Evolutionary conservation across 2,113 vertebrate genomes (phyloP).

Genomic region (Ptilonorhynchus violaceus): DNA sequence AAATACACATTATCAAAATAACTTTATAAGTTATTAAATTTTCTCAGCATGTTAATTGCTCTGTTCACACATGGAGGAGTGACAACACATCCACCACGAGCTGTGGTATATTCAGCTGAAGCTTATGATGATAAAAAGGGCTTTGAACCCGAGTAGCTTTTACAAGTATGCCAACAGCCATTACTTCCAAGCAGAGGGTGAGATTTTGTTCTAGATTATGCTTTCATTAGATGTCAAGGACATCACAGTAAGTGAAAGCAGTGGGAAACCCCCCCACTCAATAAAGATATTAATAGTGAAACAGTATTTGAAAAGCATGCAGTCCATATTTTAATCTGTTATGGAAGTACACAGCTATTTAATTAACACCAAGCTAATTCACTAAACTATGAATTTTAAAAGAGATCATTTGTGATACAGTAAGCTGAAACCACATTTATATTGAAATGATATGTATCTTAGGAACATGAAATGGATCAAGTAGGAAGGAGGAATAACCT

Average conservation of each 20-base stretch:
- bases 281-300: neutral
- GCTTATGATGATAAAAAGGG: neutral
- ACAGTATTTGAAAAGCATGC: neutral
- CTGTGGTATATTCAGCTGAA: neutral
- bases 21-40: neutral
- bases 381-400: neutral
- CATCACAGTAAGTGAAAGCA: neutral
- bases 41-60: neutral
- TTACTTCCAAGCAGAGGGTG: neutral
- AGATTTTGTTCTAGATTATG: neutral
- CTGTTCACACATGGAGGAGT: neutral
- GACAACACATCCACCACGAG: neutral
- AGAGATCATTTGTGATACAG: neutral
- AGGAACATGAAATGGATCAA: neutral
- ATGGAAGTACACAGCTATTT: neutral
- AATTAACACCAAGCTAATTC: neutral
- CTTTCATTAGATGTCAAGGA: neutral
- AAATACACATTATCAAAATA: neutral
- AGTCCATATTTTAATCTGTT: neutral
- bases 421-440: neutral
- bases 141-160: neutral
- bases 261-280: fast-evolving
- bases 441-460: neutral
- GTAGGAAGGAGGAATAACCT: neutral
- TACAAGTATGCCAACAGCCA: neutral